phyloP scores from a whole-genome alignment of 2,797 vertebrate genomes.

The Craterocephalus amniculus region DNA sequence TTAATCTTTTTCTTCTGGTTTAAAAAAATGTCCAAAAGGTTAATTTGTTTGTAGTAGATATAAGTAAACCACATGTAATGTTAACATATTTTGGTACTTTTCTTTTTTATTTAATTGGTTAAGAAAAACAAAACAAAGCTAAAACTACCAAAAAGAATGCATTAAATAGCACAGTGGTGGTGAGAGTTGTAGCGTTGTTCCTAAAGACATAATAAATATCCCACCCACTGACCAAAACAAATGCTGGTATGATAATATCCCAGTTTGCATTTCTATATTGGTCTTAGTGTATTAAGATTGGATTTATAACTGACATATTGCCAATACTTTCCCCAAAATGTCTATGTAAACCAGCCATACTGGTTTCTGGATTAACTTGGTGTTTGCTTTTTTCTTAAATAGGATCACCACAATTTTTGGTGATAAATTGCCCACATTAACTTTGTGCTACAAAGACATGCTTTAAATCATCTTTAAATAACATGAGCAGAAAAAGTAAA shows the following conservation, averaged over 20 bases:
- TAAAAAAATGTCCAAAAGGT: too few species aligned
- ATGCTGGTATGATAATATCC: background rate
- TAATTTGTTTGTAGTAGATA: background rate
- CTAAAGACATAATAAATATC: background rate
- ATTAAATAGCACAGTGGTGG: background rate
- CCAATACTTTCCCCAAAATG: too few species aligned
- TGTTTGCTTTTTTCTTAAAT: background rate
- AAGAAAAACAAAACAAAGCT: background rate
- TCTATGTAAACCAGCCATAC: background rate
- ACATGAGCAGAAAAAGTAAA: background rate
- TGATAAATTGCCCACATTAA: background rate
- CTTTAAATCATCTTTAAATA: background rate
- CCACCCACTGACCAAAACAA: background rate
- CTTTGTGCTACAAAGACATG: background rate
- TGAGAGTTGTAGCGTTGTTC: background rate
- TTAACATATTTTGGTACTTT: too few species aligned
- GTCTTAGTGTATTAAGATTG: too few species aligned
- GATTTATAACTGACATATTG: background rate
- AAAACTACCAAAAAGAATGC: background rate
- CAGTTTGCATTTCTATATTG: background rate
- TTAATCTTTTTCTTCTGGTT: background rate
- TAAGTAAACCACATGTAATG: background rate
- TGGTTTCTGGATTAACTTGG: background rate
- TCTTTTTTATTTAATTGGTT: background rate
- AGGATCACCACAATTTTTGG: background rate